Conservation (phyloP, 2,888 invertebrate species). For the Sinohyriopsis cumingii region DNA sequence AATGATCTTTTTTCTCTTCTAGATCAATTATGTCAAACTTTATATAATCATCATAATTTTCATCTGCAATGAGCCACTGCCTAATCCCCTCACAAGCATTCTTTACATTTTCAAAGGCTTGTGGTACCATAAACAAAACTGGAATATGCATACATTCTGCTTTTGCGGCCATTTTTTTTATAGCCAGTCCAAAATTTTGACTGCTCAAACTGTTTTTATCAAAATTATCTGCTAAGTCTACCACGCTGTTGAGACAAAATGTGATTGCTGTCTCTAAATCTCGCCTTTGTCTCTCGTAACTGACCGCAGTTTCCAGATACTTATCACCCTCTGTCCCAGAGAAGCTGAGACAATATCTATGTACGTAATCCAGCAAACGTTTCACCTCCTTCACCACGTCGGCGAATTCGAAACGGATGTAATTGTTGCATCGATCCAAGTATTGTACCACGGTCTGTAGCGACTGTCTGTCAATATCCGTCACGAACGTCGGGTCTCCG, state of each 20-base stretch:
- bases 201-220: slow-evolving; percentile 51
- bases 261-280: slow-evolving; percentile 51
- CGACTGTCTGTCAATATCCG: slow-evolving; percentile 40
- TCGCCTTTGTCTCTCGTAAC: slow-evolving; percentile 58
- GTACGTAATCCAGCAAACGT: slow-evolving; percentile 48
- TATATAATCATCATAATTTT: slow-evolving; percentile 55
- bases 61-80: slow-evolving; percentile 61
- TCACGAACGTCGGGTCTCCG: slow-evolving; percentile 42
- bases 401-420: slow-evolving; percentile 49
- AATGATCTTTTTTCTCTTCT: slow-evolving; percentile 44
- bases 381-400: slow-evolving; percentile 48
- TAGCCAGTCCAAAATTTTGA: slow-evolving; percentile 53
- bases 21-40: slow-evolving; percentile 54
- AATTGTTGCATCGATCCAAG: slow-evolving; percentile 38
- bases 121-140: slow-evolving; percentile 57
- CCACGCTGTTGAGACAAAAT: slow-evolving; percentile 50
- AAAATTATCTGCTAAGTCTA: slow-evolving; percentile 57
- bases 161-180: slow-evolving; percentile 51
- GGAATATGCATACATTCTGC: slow-evolving; percentile 55
- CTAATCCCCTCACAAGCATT: slow-evolving; percentile 50
- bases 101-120: slow-evolving; percentile 58
- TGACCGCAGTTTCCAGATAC: slow-evolving; percentile 59
- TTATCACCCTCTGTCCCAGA: slow-evolving; percentile 46
- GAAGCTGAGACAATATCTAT: slow-evolving; percentile 62
- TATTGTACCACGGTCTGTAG: slow-evolving; percentile 35